Percentiles rank a stretch among this genome's conserved stretches.
Conservation (phyloP, 2,888 invertebrate genomes). For the Cybosia mesomella region DNA sequence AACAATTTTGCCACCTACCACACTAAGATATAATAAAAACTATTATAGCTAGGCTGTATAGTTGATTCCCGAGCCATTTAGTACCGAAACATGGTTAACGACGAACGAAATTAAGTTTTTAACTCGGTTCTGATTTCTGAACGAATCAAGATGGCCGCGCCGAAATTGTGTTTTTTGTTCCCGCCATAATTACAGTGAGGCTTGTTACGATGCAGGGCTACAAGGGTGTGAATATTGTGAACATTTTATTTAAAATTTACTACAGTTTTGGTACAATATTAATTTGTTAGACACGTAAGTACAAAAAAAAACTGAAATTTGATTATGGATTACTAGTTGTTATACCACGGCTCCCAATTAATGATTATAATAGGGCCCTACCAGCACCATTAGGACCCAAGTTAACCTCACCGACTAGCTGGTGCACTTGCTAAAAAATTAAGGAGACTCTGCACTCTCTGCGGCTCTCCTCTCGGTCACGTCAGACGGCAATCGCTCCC, state of each 20-base stretch:
- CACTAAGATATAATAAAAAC: slow-evolving; percentile 17
- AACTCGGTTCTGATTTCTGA: slow-evolving; percentile 44
- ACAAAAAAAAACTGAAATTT: background rate
- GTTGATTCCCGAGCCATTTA: slow-evolving; percentile 28
- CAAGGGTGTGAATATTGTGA: slow-evolving; percentile 22
- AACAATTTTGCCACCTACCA: slow-evolving; percentile 8
- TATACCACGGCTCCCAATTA: too few relatives aligned
- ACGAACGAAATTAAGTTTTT: slow-evolving; percentile 73
- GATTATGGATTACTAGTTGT: background rate
- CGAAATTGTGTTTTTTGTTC: slow-evolving; percentile 47
- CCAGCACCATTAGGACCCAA: too few relatives aligned
- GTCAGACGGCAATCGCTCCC: too few relatives aligned
- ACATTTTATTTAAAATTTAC: slow-evolving; percentile 12
- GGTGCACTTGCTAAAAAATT: too few relatives aligned
- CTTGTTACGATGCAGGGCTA: slow-evolving; percentile 32
- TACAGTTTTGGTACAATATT: background rate
- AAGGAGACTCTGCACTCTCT: too few relatives aligned
- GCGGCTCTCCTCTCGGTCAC: too few relatives aligned
- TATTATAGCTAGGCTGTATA: slow-evolving; percentile 18
- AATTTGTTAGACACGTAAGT: too few relatives aligned
- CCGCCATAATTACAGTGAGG: slow-evolving; percentile 50
- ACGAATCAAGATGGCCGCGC: slow-evolving; percentile 58
- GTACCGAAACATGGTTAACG: slow-evolving; percentile 59
- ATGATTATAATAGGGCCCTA: too few relatives aligned
- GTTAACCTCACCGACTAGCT: too few relatives aligned